phyloP scores from a whole-genome alignment of 2,797 vertebrate genomes.

The Leucoraja ocellata region DNA sequence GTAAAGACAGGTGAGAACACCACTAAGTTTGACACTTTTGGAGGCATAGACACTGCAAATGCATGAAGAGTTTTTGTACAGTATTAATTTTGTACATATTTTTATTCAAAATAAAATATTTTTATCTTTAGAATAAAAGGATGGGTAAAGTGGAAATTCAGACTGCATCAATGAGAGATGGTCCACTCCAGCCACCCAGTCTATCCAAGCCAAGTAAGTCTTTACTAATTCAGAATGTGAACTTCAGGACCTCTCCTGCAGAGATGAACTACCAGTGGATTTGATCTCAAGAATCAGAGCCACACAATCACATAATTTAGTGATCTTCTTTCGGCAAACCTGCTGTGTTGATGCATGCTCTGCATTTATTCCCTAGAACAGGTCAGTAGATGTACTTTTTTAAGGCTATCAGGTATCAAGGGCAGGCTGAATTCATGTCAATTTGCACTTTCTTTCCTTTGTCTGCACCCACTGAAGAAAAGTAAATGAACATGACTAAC shows the following conservation, averaged over 20 bases:
- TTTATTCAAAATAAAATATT: too few species aligned
- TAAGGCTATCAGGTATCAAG: not conserved
- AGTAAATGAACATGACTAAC: not conserved
- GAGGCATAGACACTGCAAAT: too few species aligned
- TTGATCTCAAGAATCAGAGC: not conserved
- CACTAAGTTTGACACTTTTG: too few species aligned
- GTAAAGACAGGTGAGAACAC: too few species aligned
- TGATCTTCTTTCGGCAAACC: slow-evolving; percentile 13
- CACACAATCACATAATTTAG: not conserved
- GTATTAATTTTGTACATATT: too few species aligned
- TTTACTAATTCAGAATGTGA: not conserved
- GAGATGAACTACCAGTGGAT: not conserved
- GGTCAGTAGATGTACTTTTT: not conserved
- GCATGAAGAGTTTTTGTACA: too few species aligned
- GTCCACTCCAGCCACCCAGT: not conserved
- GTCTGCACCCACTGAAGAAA: not conserved
- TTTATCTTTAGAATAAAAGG: too few species aligned
- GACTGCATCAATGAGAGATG: not conserved
- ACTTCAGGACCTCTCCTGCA: not conserved
- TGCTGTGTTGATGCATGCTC: not conserved
- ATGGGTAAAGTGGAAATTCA: not conserved
- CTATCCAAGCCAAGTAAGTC: not conserved
- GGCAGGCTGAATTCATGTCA: not conserved
- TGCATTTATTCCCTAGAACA: not conserved
- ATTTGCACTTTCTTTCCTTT: not conserved